Base-by-base conservation (phyloP, 30 jellyfish, hydroid and myxozoan species). In the Cassiopea xamachana region DNA sequence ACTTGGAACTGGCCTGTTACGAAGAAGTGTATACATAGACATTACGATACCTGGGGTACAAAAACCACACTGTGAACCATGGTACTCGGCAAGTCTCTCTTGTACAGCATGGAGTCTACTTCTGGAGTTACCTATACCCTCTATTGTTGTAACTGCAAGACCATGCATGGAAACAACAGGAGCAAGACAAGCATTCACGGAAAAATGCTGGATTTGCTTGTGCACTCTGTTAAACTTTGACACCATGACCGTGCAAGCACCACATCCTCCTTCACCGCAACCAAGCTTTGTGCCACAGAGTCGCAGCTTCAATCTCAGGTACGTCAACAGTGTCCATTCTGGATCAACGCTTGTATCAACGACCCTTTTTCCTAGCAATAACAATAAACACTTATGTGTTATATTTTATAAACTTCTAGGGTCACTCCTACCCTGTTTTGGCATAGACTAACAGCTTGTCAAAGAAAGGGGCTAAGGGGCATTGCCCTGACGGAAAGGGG, bases 211-310 rank as follows among this genome's bases (percentile, higher is more conserved):
- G 13, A 86, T 86, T 61, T 39, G 15, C 60, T 75, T 62, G 48
- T n/a, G 17, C 62, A 27, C 45, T 61, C 93, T 75, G 76, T 86
- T 75, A 79, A 10, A 84, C 69, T 84, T 84, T 46, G 92, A 84
- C 17, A 84, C 92, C 92, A 84, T 84, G 46, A 84, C 92, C 4
- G 92, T 84, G 85, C 92, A 84, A 4, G 92, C 85, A 15, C 92
- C 92, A 60, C 92, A 84, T 16, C 92, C 92, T 84, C 92, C 92
- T 84, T 84, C 92, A 83, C 85, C 92, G 50, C 92, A 84, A 39
- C 93, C 93, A 51, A 73, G 93, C 87, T 86, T 86, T 46, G 93
- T 86, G 64, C 93, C 93, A 16, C 87, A 70, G 39, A 74, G 87
- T 62, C 87, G 45, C 86, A 73, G 81, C 46, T 86, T 86, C 93